Base-by-base conservation (phyloP, 2,797 vertebrate genomes). In the Salmo trutta region DNA sequence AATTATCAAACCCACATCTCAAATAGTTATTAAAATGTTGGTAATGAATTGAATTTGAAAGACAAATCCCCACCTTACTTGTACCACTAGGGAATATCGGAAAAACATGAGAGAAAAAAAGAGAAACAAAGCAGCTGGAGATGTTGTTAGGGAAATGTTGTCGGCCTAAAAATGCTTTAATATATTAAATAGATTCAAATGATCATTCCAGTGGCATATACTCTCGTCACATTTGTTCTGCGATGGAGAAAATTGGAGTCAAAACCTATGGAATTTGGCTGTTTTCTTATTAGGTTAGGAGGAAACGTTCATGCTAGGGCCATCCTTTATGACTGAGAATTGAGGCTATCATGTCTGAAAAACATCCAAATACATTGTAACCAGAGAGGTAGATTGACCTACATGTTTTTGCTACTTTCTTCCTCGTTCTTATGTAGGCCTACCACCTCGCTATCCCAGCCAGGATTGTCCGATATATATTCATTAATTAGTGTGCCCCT, bases 401-500 rank as follows among this genome's bases (percentile, higher is more conserved):
- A 47, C 41, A 47, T 47, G 10, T 47, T 47, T 12, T 12, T 14
- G 10, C 41, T 47, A 47, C n/a, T 24, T 65, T 65, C 24, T 65
- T 14, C 21, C 62, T 14, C 24, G 7, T 29, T 24, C 8, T 67
- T 15, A 12, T 47, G 0, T 12, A 47, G 41, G 41, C 41, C 41
- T 47, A 47, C 41, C 2, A 47, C 41, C 10, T 47, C 12, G 14
- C 27, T 14, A 67, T 67, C 29, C 65, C 5, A 67, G 64, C n/a
- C 19, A 21, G n/a, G 19, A 62, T n/a, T 62, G 19, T 47, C 41
- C 10, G 41, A 47, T 47, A 47, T 47, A 15, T 29, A 16, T 27
- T 29, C 79, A 0, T 16, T 19, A 17, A 10, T 7, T 51, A 33
- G 87, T 14, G 62, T 78, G 77, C 1, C 82, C 84, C 54, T 93